These are phyloP conservation scores for Micronisus gabar DNA, from an alignment of 2,113 vertebrate species.

Conservation along the genomic window DNA sequence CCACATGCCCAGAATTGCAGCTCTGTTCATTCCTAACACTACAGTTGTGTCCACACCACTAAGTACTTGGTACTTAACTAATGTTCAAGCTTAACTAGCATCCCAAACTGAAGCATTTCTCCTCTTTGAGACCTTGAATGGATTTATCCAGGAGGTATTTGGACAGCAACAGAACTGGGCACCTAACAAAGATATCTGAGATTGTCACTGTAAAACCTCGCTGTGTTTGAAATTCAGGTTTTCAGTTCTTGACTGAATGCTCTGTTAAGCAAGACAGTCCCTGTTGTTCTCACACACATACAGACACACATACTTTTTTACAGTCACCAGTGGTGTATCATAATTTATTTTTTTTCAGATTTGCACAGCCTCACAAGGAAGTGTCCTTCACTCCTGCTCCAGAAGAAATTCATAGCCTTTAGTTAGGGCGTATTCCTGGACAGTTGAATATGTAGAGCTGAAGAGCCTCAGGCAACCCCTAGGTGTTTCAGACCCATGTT, in stretches of 20 bases:
- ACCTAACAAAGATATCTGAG: background rate
- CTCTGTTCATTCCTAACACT: background rate
- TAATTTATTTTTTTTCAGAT: background rate
- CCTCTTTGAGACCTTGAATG: background rate
- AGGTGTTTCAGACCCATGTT: background rate
- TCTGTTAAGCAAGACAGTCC: background rate
- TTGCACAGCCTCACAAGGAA: background rate
- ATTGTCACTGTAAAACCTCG: background rate
- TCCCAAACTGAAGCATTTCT: background rate
- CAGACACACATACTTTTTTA: background rate
- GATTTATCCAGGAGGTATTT: background rate
- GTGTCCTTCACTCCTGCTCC: background rate
- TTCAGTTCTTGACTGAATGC: background rate
- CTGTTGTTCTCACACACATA: background rate
- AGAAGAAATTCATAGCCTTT: background rate
- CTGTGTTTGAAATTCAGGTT: background rate
- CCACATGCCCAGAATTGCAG: background rate
- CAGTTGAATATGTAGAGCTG: background rate
- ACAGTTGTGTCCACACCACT: background rate
- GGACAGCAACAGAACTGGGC: background rate
- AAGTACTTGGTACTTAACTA: background rate
- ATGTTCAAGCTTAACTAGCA: accelerated
- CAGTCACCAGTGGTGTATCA: background rate
- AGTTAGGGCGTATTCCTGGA: background rate
- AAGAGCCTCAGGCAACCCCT: accelerated